Evolutionary conservation across 2,113 vertebrate species (phyloP).

Genomic region (Tupaia chinensis): DNA sequence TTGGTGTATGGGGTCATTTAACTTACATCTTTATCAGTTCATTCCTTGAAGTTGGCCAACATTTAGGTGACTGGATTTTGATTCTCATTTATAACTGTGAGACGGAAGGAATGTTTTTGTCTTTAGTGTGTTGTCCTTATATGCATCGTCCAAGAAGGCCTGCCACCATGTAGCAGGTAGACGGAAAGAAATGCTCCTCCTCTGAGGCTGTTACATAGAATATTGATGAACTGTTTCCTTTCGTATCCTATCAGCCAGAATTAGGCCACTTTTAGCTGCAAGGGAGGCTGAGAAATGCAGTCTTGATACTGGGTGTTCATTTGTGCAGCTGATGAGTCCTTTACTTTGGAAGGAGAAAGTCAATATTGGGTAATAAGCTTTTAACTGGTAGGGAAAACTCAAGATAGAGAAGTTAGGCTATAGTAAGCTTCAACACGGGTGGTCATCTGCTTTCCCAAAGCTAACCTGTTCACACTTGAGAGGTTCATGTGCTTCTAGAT

Average conservation of each 20-base stretch:
- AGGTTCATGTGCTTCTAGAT: neutral
- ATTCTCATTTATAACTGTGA: neutral
- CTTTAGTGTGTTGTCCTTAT: neutral
- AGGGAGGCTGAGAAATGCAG: neutral
- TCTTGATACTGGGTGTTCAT: neutral
- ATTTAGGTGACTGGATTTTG: slow-evolving; percentile 21
- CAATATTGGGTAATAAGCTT: neutral
- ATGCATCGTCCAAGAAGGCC: neutral
- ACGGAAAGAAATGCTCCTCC: neutral
- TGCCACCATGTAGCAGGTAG: neutral
- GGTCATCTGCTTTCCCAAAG: neutral
- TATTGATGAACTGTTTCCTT: neutral
- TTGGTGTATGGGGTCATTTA: neutral
- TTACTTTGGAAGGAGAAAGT: neutral
- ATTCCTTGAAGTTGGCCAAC: neutral
- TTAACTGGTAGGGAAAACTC: neutral
- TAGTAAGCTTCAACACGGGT: neutral
- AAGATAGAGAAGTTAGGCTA: neutral
- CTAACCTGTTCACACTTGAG: neutral
- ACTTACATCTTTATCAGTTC: neutral
- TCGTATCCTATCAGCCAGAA: neutral
- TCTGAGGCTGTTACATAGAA: neutral
- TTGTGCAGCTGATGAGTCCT: neutral
- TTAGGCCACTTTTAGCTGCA: neutral
- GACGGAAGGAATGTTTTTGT: neutral